A percentile compares a stretch with the other conserved stretches of the same genome.
Conservation (phyloP, 2,888 invertebrate genomes). For the Cantharis flavilabris region DNA sequence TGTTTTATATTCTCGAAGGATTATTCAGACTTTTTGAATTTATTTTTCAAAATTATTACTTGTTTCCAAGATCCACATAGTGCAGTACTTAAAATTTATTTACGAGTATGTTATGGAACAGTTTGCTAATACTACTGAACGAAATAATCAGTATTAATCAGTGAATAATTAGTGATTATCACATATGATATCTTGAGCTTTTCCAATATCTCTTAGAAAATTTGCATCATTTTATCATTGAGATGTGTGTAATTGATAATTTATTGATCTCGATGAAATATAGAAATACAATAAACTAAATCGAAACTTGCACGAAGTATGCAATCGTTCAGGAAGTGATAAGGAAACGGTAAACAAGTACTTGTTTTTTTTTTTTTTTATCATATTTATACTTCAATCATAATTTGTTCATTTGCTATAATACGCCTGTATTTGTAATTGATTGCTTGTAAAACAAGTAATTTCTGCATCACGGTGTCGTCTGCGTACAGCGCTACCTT, state of each 20-base stretch:
- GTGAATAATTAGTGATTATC: no score
- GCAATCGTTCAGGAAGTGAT: neutral
- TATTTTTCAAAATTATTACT: neutral
- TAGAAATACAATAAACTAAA: neutral
- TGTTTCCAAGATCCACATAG: neutral
- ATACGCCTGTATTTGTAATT: no score
- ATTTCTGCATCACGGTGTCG: no score
- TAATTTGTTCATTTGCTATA: neutral
- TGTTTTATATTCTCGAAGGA: neutral
- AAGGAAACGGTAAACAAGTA: neutral
- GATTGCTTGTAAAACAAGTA: no score
- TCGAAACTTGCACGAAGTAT: neutral
- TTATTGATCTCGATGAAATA: neutral
- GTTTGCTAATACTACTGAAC: accelerated
- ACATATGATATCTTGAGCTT: no score
- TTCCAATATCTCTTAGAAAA: no score
- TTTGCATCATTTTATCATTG: neutral
- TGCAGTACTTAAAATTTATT: neutral
- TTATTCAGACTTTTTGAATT: neutral
- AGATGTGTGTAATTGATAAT: neutral
- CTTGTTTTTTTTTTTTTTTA: no score
- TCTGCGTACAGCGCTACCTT: no score
- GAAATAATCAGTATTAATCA: no score
- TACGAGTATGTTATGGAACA: no score
- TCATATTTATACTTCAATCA: neutral